These are phyloP conservation scores for Paracanthobrama guichenoti DNA, from an alignment of 2,113 vertebrate species.

Conservation along the genomic window DNA sequence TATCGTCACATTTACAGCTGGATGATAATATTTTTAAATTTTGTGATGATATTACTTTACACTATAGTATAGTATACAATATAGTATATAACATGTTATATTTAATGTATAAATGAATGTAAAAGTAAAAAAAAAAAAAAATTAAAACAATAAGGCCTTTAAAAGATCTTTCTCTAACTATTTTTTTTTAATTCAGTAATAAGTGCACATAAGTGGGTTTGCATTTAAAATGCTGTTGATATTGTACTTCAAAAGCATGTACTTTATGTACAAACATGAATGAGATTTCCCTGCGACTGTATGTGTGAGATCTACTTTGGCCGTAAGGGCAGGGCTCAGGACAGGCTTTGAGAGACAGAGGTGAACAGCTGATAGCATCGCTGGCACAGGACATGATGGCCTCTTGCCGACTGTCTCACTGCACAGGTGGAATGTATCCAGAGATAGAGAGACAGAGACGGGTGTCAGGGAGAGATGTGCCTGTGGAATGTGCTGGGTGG, in stretches of 20 bases:
- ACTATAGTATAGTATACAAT: too few species aligned
- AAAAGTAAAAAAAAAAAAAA: too few species aligned
- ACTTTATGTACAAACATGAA: background rate
- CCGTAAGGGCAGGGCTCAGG: background rate
- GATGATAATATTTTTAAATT: background rate
- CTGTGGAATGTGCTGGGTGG: conserved; percentile 52
- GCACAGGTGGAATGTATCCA: conserved; percentile 64
- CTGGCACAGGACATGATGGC: conserved; percentile 65
- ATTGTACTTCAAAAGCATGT: background rate
- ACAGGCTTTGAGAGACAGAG: conserved; percentile 8
- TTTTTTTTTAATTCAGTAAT: background rate
- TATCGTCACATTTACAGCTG: background rate
- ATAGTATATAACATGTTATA: too few species aligned
- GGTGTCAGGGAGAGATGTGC: conserved; percentile 9
- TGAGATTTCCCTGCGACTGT: background rate
- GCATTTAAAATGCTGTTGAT: background rate
- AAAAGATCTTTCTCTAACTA: background rate
- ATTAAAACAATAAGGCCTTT: background rate
- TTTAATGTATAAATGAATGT: background rate
- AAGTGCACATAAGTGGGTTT: background rate
- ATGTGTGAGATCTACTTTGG: background rate
- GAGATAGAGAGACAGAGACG: conserved; percentile 30
- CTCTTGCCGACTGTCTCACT: conserved; percentile 56
- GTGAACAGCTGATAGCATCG: conserved; percentile 54
- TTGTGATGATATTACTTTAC: background rate